Conservation (phyloP, 2,797 vertebrate species). For the Cossypha caffra region DNA sequence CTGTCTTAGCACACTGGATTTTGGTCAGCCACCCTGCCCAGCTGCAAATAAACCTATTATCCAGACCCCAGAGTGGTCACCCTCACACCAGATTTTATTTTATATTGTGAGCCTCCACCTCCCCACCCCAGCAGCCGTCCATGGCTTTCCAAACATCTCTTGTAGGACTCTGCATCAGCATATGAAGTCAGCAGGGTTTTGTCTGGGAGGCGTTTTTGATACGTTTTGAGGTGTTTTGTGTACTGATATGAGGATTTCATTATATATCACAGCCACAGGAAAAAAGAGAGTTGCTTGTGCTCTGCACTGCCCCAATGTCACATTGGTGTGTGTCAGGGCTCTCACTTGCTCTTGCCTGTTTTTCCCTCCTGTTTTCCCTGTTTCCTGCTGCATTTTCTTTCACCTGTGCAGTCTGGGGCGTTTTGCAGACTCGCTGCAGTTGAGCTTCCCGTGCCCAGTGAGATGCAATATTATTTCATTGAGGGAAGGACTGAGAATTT, state of each 20-base stretch:
- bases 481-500: background rate
- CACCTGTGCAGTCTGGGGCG: background rate
- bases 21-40: background rate
- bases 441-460: background rate
- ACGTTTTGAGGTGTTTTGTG: too few relatives aligned
- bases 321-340: background rate
- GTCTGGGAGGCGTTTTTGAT: background rate
- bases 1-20: background rate
- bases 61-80: background rate
- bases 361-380: background rate
- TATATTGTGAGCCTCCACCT: background rate
- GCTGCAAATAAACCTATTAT: background rate
- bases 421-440: fast-evolving
- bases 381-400: background rate
- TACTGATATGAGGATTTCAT: background rate
- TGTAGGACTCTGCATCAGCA: background rate
- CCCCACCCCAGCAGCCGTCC: fast-evolving
- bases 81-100: background rate
- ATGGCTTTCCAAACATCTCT: background rate
- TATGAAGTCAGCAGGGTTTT: background rate
- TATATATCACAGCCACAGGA: background rate
- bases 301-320: background rate
- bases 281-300: background rate
- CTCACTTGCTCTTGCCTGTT: background rate
- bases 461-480: background rate